These are phyloP conservation scores for Leptinotarsa haldemani DNA, from an alignment of 2,888 invertebrate genomes.

Conservation along the genomic window DNA sequence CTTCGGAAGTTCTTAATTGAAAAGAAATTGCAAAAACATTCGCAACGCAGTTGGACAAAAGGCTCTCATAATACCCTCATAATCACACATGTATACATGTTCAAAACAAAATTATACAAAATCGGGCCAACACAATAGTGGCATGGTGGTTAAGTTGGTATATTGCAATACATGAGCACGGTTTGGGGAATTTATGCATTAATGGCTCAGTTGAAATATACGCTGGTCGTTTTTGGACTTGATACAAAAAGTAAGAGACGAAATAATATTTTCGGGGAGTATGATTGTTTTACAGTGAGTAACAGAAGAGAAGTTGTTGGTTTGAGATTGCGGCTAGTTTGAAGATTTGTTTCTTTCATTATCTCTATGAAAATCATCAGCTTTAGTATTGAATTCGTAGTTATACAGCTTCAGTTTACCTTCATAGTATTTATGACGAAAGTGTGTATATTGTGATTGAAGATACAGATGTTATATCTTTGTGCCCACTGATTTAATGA, in stretches of 20 bases:
- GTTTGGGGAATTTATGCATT: slow-evolving; percentile 10
- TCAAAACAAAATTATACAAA: slow-evolving; percentile 24
- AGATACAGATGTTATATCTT: too few species aligned
- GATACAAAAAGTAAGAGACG: not conserved
- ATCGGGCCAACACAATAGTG: slow-evolving; percentile 19
- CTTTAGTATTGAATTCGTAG: too few species aligned
- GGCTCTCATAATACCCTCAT: not conserved
- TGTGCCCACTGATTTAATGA: too few species aligned
- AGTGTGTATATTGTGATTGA: too few species aligned
- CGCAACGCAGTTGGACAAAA: slow-evolving; percentile 18
- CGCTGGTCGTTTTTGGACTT: not conserved
- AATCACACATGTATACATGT: slow-evolving; percentile 25
- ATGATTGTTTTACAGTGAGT: too few species aligned
- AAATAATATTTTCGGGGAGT: too few species aligned
- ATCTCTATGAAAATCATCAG: too few species aligned
- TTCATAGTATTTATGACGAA: too few species aligned
- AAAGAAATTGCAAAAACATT: slow-evolving; percentile 23
- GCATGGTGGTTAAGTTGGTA: slow-evolving; percentile 6
- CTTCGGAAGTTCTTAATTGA: slow-evolving; percentile 19
- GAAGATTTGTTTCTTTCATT: too few species aligned
- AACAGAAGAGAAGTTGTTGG: too few species aligned
- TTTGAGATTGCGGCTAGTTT: too few species aligned
- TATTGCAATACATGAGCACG: slow-evolving; percentile 18
- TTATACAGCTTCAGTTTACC: too few species aligned
- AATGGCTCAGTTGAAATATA: slow-evolving; percentile 12